These are phyloP conservation scores for Coluber constrictor DNA, from an alignment of 2,797 vertebrate genomes.

Conservation along the genomic window DNA sequence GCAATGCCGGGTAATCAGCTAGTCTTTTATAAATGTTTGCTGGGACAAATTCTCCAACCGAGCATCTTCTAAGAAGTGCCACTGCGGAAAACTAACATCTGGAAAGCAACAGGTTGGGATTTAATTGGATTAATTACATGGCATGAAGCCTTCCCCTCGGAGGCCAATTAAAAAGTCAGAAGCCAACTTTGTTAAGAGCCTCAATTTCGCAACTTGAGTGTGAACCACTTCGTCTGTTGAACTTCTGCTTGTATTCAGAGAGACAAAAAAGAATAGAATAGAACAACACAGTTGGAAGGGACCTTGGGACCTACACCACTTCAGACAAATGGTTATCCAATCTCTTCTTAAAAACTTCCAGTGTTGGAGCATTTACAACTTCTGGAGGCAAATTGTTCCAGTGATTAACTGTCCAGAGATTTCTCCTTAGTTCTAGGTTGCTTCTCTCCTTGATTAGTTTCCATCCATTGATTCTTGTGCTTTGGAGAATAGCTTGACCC, in stretches of 20 bases:
- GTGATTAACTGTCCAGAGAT: no score
- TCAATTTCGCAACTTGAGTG: neutral
- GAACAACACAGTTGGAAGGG: no score
- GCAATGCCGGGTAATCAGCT: no score
- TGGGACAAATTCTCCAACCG: neutral
- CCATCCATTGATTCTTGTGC: no score
- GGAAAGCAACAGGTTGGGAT: neutral
- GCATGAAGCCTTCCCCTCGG: neutral
- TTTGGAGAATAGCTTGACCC: no score
- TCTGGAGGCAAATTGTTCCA: no score
- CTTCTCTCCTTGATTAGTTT: no score
- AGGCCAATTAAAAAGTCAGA: neutral
- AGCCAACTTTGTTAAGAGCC: neutral
- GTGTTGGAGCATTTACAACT: no score
- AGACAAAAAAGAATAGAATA: neutral
- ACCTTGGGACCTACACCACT: no score
- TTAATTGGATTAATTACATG: neutral
- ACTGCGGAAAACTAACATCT: neutral
- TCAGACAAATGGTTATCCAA: no score
- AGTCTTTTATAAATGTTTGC: neutral
- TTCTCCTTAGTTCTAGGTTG: no score
- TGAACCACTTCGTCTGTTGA: neutral
- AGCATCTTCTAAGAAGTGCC: neutral
- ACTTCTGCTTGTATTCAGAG: neutral
- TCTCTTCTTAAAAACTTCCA: no score